phyloP scores from a whole-genome alignment of 2,888 invertebrate species.

The Troides oblongomaculatus region DNA sequence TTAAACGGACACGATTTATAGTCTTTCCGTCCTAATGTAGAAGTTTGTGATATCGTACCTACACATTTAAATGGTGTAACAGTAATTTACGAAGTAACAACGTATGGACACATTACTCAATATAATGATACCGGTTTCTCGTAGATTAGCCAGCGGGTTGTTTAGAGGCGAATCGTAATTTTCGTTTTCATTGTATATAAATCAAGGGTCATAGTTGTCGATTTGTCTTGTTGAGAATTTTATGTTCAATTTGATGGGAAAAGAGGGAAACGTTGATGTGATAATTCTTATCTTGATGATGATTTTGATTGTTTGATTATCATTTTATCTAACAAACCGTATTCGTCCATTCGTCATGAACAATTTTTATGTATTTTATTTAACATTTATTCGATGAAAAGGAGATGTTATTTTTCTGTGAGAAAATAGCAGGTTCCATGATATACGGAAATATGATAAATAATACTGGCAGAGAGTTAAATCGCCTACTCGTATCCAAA shows the following conservation, averaged over 20 bases:
- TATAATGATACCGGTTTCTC: conserved; percentile 54
- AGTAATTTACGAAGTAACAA: conserved; percentile 54
- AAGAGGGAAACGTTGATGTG: conserved; percentile 1
- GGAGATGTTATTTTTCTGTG: neutral
- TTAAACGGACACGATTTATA: conserved; percentile 71
- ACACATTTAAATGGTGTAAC: conserved; percentile 64
- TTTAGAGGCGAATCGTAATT: conserved; percentile 52
- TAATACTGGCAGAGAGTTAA: conserved; percentile 1
- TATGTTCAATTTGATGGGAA: conserved; percentile 41
- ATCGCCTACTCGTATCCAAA: conserved; percentile 1
- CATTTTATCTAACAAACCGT: conserved; percentile 11
- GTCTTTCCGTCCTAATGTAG: conserved; percentile 60
- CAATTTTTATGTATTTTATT: neutral
- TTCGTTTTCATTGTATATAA: conserved; percentile 47
- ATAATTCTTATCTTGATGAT: conserved; percentile 20
- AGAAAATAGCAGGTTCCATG: neutral
- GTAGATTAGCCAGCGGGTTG: conserved; percentile 56
- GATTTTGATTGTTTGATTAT: conserved; percentile 16
- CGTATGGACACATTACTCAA: conserved; percentile 68
- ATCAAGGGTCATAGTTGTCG: conserved; percentile 59
- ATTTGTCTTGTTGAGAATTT: conserved; percentile 46
- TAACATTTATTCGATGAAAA: neutral
- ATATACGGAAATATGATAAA: neutral
- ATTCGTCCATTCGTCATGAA: neutral
- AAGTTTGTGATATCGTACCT: conserved; percentile 62